Evolutionary conservation across 2,797 vertebrate genomes (phyloP), one percentile per base, ranked within the genome.

Genomic region (Alauda arvensis): DNA sequence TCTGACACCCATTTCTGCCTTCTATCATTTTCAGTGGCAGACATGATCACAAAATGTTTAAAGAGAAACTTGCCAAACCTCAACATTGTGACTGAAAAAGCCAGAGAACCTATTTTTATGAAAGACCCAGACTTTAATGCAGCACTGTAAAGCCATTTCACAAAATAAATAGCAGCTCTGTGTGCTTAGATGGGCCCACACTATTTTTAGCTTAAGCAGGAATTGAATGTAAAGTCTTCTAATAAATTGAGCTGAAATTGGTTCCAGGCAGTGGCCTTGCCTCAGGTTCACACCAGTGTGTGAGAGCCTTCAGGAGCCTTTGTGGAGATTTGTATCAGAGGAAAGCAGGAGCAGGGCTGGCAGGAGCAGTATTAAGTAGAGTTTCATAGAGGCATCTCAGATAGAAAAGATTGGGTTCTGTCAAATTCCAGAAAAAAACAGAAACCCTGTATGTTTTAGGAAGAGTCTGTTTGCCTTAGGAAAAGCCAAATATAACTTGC

Each of bases 161-260:
- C 77, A 92, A 89, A 93, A 88, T 78, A 93, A 94, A 89, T 77
- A 94, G 84, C 51, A 80, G 52, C 72, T 89, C 72, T 86, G 72
- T 87, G 81, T 85, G 84, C 88, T 91, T 71, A 88, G 83, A 80
- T 86, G 67, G 88, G 66, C 26, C 51, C 78, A n/a, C 26, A 11
- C 82, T 92, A 86, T 94, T 93, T 92, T 86, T 91, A 92, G 84
- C 79, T 84, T 77, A 75, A 89, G 72, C 69, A 82, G 72, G 69
- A 88, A 61, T 52, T 83, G 79, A 78, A 86, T 17, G 26, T 80
- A 55, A 85, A 77, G 59, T 29, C 29, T 72, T 90, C 23, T 77
- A 84, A 90, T 85, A 94, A 91, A 93, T 75, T 18, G 82, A 77
- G 69, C 74, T 76, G 92, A 75, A 77, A 88, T 80, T 80, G 85